phyloP scores from a whole-genome alignment of 2,113 vertebrate species.

The Speoplatyrhinus poulsoni region DNA sequence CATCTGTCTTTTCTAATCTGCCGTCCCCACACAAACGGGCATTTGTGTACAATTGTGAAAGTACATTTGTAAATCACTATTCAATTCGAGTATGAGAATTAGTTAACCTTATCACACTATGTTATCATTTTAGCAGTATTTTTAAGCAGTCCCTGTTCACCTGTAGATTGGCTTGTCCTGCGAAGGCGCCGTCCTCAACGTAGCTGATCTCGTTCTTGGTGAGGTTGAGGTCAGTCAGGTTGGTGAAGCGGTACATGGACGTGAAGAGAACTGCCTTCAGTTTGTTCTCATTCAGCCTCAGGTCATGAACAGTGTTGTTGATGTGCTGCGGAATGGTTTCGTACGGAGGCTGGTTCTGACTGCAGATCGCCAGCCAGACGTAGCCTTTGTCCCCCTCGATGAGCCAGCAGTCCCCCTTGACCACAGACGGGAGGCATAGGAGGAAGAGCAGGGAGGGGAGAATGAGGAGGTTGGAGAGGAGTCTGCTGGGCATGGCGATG shows the following conservation, averaged over 20 bases:
- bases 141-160: constrained; percentile 58
- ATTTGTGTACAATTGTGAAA: neutral
- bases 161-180: constrained; percentile 93
- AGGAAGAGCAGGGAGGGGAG: constrained; percentile 62
- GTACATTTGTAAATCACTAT: neutral
- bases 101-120: neutral
- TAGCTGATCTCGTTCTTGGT: constrained; percentile 98
- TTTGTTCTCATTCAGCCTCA: constrained; percentile 96
- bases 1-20: too few relatives aligned
- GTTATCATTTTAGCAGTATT: neutral
- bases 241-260: constrained; percentile 95
- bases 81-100: neutral
- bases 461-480: constrained; percentile 47
- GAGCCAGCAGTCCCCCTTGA: constrained; percentile 92
- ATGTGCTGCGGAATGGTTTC: constrained; percentile 98
- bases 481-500: constrained; percentile 67
- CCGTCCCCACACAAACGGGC: neutral
- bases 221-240: constrained; percentile 96
- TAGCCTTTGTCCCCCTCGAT: constrained; percentile 98
- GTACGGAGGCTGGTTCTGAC: constrained; percentile 98
- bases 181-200: constrained; percentile 95
- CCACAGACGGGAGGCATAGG: constrained; percentile 74
- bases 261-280: constrained; percentile 93
- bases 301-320: constrained; percentile 97
- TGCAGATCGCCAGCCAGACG: constrained; percentile 98